Evolutionary conservation across 2,888 invertebrate species (phyloP), one percentile per base, ranked within the genome.

Genomic region (Mythimna vitellina): DNA sequence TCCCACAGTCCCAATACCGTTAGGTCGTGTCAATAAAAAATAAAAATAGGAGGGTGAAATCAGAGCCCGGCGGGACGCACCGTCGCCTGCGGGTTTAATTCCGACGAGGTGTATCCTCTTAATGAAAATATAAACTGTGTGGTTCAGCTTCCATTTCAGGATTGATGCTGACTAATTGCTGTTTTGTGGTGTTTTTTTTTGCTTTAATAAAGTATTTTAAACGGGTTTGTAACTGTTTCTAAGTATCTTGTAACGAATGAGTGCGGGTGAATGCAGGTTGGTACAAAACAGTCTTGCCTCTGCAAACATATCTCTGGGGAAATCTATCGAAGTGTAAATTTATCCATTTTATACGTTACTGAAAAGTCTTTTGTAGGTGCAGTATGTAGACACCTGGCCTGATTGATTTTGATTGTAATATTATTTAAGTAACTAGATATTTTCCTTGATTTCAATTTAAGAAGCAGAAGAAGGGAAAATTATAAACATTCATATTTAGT

Each of bases 21-120:
- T 95, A 95, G 95, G 92, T 93, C 84, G 89, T 64, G 76, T 77
- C 87, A 83, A 89, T 90, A 94, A 94, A 94, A 94, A 94, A 91
- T 86, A 84, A 86, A 86, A 88, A 89, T 88, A 84, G 84, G 91
- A 90, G 92, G 93, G 92, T 93, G 91, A 92, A 94, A 93, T 93
- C 90, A 90, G 87, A 92, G 88, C 90, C 74, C 86, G 78, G 86
- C 86, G 88, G 89, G 89, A 87, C 79, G 81, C 81, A 76, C 65
- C 80, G 80, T 74, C 80, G 73, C 67, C 76, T 72, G 80, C 64
- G 78, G 81, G 66, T 65, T 71, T 70, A 57, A 76, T 81, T 46
- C 69, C 49, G n/a, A 69, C 25, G 38, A 65, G 53, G 62, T 68
- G 49, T 60, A 67, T 62, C 75, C n/a, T 58, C 32, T 53, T 57